Base-by-base conservation (phyloP, 2,797 vertebrate genomes). In the Chrosomus eos region DNA sequence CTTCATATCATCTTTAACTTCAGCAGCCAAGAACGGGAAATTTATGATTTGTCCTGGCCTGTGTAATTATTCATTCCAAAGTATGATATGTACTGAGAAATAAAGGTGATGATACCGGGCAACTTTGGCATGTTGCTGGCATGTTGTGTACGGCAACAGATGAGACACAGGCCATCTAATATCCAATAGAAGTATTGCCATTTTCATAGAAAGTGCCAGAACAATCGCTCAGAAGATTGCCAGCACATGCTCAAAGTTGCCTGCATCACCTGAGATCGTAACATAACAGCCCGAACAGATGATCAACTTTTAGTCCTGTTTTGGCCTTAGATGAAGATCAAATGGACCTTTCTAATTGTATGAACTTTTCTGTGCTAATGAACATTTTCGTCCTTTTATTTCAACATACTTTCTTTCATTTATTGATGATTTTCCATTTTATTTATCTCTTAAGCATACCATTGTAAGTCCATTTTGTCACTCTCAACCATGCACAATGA, bases 21-120 rank as follows among this genome's bases (percentile, higher is more conserved):
- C 9, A 28, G 82, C 14, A 26, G 82, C 36, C n/a, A 43, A 68
- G 82, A 83, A 38, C 23, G n/a, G 31, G 18, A 33, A 53, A 36
- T 8, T 3, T 38, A n/a, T 40, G 21, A 11, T 51, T 73, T 72
- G 55, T 62, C 68, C 51, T 70, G 40, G 55, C 72, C 4, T 76
- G 45, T 68, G 33, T 68, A 31, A n/a, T 60, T 38, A 38, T 53
- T 38, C 8, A 80, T 53, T 55, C 7, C 45, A 70, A 70, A 55
- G 28, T 66, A 67, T 67, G 43, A 33, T 78, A 5, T 23, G 26
- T 43, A 68, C 1, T 26, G 28, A 36, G n/a, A n/a, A n/a, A n/a
- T n/a, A n/a, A n/a, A n/a, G n/a, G n/a, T n/a, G n/a, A n/a, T n/a
- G n/a, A n/a, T n/a, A n/a, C n/a, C n/a, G n/a, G n/a, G n/a, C n/a